Base-by-base conservation (phyloP, 2,113 vertebrate species). In the Dryoscopus gambensis region DNA sequence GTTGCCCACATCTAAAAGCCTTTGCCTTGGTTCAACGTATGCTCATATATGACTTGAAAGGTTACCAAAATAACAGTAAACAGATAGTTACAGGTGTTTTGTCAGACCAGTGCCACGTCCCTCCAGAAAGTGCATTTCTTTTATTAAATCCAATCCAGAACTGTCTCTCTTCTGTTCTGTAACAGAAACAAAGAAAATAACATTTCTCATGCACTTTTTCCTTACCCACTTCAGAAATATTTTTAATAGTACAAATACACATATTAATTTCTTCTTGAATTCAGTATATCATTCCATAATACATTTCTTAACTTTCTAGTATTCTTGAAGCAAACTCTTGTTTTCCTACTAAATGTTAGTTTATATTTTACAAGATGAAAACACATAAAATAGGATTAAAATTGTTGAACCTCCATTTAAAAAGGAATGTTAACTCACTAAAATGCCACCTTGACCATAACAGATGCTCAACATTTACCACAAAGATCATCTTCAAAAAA, bases 61-160 rank as follows among this genome's bases (percentile, higher is more conserved):
- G 47, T 46, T 49, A 76, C 33, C 44, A 55, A 68, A 95, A 84
- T 37, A 76, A 56, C 2, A 96, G 30, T 46, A 63, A 33, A 9
- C 11, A 50, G 85, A 82, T 87, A 98, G 97, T 98, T 98, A 99
- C 99, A 78, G 98, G 98, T 21, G 98, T 98, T 83, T 97, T 96
- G 73, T 99, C 99, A 40, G 99, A 99, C 99, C 99, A 99, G 79
- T 98, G 97, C 99, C 99, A 99, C 2, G 97, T 97, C 64, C 98
- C 98, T 28, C 93, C 97, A 84, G 97, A 97, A 91, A 97, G 95
- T 4, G 97, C 98, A 88, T 98, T 98, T 98, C 98, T 99, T 97
- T 99, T 99, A 96, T 98, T 99, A 92, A 99, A 98, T 89, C 99
- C 99, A 93, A 99, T 98, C 99, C 99, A 99, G 97, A 99, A 99